phyloP scores from a whole-genome alignment of 2,113 vertebrate genomes.

The Pantherophis guttatus region DNA sequence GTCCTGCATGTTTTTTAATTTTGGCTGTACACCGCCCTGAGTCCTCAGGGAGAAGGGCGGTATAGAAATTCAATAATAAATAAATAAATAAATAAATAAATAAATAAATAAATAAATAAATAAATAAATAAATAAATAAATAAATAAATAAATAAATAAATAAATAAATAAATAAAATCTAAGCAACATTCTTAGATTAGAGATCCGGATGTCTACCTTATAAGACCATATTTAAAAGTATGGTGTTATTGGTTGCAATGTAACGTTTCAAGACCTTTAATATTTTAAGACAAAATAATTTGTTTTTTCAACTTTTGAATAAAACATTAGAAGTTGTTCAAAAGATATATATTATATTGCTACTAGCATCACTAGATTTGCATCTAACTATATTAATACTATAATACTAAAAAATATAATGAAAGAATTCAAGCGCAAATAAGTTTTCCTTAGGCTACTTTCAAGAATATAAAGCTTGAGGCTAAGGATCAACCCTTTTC shows the following conservation, averaged over 20 bases:
- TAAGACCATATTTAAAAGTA: not conserved
- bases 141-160: no score
- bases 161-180: no score
- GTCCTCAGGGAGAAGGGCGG: no score
- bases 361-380: slow-evolving; percentile 35
- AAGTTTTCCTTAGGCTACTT: slow-evolving; percentile 26
- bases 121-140: no score
- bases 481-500: not conserved
- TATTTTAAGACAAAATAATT: not conserved
- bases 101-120: no score
- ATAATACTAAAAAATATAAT: slow-evolving; percentile 29
- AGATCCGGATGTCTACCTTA: not conserved
- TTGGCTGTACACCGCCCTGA: no score
- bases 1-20: no score
- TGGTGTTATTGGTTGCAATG: not conserved
- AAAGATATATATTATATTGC: slow-evolving; percentile 34
- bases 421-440: slow-evolving; percentile 12
- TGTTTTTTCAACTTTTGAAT: slow-evolving; percentile 52
- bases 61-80: no score
- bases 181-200: not conserved
- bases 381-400: slow-evolving; percentile 40
- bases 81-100: no score
- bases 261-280: not conserved
- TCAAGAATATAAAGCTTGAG: slow-evolving; percentile 21
- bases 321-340: slow-evolving; percentile 43